These are phyloP conservation scores for Lacerta viridis DNA, from an alignment of 2,797 vertebrate genomes.

Conservation along the genomic window DNA sequence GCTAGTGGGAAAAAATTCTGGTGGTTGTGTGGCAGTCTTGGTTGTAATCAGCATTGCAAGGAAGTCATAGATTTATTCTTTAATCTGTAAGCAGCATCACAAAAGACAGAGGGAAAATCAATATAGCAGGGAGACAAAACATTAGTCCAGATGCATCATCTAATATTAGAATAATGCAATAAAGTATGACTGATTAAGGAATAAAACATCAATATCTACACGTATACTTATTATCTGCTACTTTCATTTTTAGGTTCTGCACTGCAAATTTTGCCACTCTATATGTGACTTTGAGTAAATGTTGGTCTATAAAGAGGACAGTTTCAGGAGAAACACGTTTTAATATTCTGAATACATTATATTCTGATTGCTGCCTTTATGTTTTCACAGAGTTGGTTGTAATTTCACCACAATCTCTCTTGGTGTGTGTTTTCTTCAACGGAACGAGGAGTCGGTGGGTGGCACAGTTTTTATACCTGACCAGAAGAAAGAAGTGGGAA, in stretches of 20 bases:
- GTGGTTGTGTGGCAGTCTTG: too few relatives aligned
- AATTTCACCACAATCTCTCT: not conserved
- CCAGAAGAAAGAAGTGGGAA: not conserved
- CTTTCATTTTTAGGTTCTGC: not conserved
- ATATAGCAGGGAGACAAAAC: not conserved
- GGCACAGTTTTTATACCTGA: not conserved
- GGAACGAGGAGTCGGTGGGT: not conserved
- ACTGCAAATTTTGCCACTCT: not conserved
- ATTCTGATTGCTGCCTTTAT: not conserved
- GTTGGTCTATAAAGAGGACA: not conserved
- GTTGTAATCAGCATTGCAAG: not conserved
- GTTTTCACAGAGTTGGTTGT: not conserved
- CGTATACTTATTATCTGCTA: not conserved
- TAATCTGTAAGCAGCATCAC: not conserved
- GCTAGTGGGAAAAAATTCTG: too few relatives aligned
- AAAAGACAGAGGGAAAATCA: not conserved
- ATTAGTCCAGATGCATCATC: not conserved
- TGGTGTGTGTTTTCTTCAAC: not conserved
- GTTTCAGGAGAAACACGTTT: not conserved
- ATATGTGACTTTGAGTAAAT: not conserved
- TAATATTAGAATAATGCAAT: not conserved
- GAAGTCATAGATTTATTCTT: not conserved
- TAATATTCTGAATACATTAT: constrained; percentile 6
- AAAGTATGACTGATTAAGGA: not conserved
- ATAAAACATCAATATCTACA: not conserved